phyloP scores from a whole-genome alignment of 1,140 invertebrate species.

The Drosophila oshimai region DNA sequence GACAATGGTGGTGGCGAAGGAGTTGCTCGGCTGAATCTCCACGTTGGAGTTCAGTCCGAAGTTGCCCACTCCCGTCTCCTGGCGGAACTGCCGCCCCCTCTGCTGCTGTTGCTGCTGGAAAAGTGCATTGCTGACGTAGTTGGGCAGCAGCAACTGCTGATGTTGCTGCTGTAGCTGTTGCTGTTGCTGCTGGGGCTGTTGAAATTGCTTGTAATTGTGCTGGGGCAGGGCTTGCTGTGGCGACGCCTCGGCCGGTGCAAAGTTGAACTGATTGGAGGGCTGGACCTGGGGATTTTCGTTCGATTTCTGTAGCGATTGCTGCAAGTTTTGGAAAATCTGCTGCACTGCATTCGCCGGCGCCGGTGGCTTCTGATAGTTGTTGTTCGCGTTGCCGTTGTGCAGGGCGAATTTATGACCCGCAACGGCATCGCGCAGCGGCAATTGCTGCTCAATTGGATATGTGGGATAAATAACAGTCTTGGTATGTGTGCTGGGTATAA shows the following conservation, averaged over 20 bases:
- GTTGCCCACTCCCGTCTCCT: slow-evolving; percentile 83
- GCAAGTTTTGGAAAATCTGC: slow-evolving; percentile 79
- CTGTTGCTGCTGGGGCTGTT: slow-evolving; percentile 51
- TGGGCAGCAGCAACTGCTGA: slow-evolving; percentile 57
- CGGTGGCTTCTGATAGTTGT: slow-evolving; percentile 66
- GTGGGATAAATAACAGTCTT: slow-evolving; percentile 77
- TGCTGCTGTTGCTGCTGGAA: slow-evolving; percentile 70
- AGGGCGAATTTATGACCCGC: slow-evolving; percentile 74
- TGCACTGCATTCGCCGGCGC: slow-evolving; percentile 67
- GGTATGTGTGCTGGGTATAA: slow-evolving; percentile 76
- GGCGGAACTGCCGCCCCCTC: slow-evolving; percentile 82
- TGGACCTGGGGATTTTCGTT: slow-evolving; percentile 68
- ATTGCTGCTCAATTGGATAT: slow-evolving; percentile 80
- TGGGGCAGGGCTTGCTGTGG: slow-evolving; percentile 68
- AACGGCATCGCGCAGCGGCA: slow-evolving; percentile 74
- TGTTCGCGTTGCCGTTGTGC: slow-evolving; percentile 42
- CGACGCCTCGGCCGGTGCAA: slow-evolving; percentile 69
- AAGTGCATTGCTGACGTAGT: slow-evolving; percentile 67
- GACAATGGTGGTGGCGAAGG: slow-evolving; percentile 63
- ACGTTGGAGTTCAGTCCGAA: slow-evolving; percentile 72
- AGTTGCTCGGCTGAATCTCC: slow-evolving; percentile 65
- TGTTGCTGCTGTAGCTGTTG: slow-evolving; percentile 52
- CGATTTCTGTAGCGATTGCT: slow-evolving; percentile 70
- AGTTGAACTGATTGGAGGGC: slow-evolving; percentile 74
- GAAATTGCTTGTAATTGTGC: slow-evolving; percentile 75